Evolutionary conservation across 2,888 invertebrate species (phyloP).

Genomic region (Unio pictorum): DNA sequence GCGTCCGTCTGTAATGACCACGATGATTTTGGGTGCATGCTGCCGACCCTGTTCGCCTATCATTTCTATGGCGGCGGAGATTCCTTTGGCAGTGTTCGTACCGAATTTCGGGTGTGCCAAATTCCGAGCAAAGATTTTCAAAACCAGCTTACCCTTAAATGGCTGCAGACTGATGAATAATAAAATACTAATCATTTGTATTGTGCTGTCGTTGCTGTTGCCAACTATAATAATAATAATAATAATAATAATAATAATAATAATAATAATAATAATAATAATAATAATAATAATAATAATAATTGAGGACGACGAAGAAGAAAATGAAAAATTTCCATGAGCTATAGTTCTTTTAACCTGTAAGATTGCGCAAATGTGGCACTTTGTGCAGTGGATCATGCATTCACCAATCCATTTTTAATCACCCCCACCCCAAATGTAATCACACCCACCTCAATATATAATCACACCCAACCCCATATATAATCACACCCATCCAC

Average conservation of each 20-base stretch:
- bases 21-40: slow-evolving; percentile 53
- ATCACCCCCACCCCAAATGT: too few relatives aligned
- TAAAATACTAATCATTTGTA: neutral
- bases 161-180: slow-evolving; percentile 40
- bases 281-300: neutral
- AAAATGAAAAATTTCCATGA: neutral
- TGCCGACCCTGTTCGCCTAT: slow-evolving; percentile 39
- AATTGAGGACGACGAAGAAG: neutral
- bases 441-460: too few relatives aligned
- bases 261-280: too few relatives aligned
- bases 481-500: too few relatives aligned
- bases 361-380: too few relatives aligned
- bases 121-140: slow-evolving; percentile 45
- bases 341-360: too few relatives aligned
- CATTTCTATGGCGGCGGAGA: slow-evolving; percentile 40
- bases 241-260: too few relatives aligned
- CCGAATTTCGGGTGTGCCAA: slow-evolving; percentile 50
- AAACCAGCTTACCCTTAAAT: slow-evolving; percentile 42
- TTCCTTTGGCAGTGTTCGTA: slow-evolving; percentile 56
- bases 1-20: slow-evolving; percentile 59
- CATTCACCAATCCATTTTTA: too few relatives aligned
- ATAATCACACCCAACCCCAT: too few relatives aligned
- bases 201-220: too few relatives aligned
- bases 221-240: neutral
- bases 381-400: too few relatives aligned